Evolutionary conservation across 2,113 vertebrate genomes (phyloP).

Genomic region (Tichodroma muraria): DNA sequence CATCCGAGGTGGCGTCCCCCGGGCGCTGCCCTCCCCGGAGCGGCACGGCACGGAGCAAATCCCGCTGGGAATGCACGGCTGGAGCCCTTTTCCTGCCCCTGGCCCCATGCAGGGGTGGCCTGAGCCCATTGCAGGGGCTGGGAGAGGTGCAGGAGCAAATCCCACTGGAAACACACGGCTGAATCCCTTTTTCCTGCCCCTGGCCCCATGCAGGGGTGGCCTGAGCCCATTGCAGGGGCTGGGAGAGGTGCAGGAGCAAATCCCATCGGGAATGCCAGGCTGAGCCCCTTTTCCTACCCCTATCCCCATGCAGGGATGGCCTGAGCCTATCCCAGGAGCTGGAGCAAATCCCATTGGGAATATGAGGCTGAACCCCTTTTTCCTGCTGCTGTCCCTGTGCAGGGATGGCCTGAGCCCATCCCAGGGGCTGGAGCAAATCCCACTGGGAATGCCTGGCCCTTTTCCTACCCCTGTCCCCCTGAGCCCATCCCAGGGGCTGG

Average conservation of each 20-base stretch:
- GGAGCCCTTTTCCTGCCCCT: no score
- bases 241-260: not conserved
- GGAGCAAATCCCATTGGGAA: not conserved
- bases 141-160: not conserved
- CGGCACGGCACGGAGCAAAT: not conserved
- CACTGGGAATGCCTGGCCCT: not conserved
- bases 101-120: no score
- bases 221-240: fast-evolving
- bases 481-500: not conserved
- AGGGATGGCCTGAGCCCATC: not conserved
- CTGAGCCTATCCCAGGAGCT: fast-evolving
- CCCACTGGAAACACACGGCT: not conserved
- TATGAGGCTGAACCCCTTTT: conserved; percentile 3
- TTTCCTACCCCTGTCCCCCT: not conserved
- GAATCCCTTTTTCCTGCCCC: fast-evolving
- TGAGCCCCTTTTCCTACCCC: not conserved
- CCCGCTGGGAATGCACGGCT: not conserved
- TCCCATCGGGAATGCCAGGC: fast-evolving
- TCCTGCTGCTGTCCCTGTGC: not conserved
- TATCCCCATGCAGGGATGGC: fast-evolving
- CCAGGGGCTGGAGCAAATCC: not conserved
- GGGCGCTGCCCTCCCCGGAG: not conserved
- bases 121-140: not conserved
- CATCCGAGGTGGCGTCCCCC: not conserved
- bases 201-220: fast-evolving